These are phyloP conservation scores for Helicoverpa assulta DNA, from an alignment of 2,888 invertebrate species.

Conservation along the genomic window DNA sequence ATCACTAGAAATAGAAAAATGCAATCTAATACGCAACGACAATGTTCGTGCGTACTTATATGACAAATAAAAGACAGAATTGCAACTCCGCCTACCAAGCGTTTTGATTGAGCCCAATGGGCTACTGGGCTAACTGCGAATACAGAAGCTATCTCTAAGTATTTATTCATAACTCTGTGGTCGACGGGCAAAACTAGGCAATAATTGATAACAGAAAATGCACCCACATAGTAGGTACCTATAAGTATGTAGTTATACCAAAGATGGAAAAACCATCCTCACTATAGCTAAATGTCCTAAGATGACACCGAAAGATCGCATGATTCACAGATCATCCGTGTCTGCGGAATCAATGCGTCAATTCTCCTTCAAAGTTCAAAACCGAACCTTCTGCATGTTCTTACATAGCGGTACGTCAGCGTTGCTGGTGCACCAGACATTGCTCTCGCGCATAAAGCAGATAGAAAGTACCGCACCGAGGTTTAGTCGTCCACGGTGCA, in stretches of 20 bases:
- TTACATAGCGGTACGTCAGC: constrained; percentile 31
- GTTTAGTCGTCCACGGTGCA: constrained; percentile 83
- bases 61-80: constrained; percentile 13
- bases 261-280: too few species aligned
- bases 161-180: too few species aligned
- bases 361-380: not conserved
- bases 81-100: not conserved
- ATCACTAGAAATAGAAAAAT: constrained; percentile 61
- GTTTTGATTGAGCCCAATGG: too few species aligned
- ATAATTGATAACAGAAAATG: too few species aligned
- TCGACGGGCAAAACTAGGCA: too few species aligned
- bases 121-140: too few species aligned
- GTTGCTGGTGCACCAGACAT: constrained; percentile 72
- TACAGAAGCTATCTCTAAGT: too few species aligned
- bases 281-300: not conserved
- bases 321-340: not conserved
- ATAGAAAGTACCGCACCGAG: constrained; percentile 84
- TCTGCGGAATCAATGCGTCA: too few species aligned
- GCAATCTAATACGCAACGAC: constrained; percentile 64
- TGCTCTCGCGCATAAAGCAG: constrained; percentile 83
- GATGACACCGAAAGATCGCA: not conserved
- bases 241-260: too few species aligned
- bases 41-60: constrained; percentile 60
- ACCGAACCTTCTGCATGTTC: constrained; percentile 34
- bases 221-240: too few species aligned